These are phyloP conservation scores for Graptemys geographica DNA, from an alignment of 2,797 vertebrate genomes.

Conservation along the genomic window DNA sequence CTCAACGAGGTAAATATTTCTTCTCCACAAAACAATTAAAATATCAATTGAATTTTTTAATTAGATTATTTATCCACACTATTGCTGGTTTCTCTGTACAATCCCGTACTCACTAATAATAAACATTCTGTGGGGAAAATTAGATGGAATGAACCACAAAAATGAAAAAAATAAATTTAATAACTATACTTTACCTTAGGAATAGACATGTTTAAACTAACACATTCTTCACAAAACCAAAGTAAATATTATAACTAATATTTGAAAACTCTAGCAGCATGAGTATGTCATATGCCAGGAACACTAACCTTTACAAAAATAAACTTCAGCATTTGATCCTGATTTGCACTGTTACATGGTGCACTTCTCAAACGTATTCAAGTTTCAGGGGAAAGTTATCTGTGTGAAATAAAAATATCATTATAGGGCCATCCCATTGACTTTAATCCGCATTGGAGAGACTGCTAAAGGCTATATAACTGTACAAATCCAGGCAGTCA, in stretches of 20 bases:
- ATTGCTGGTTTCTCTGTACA: conserved; percentile 33
- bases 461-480: not conserved
- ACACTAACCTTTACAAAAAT: conserved; percentile 59
- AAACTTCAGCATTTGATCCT: conserved; percentile 32
- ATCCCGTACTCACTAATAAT: not conserved
- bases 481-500: not conserved
- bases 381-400: not conserved
- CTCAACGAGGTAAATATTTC: conserved; percentile 20
- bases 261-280: conserved; percentile 36
- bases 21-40: conserved; percentile 33
- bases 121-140: conserved; percentile 38
- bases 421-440: not conserved
- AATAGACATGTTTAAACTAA: conserved; percentile 55
- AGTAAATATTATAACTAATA: conserved; percentile 59
- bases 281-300: conserved; percentile 28
- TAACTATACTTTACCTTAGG: conserved; percentile 51
- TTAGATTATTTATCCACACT: not conserved
- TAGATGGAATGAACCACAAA: conserved; percentile 37
- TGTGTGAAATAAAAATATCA: not conserved
- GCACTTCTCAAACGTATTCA: not conserved
- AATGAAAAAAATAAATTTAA: conserved; percentile 32
- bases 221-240: conserved; percentile 58
- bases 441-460: not conserved
- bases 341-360: not conserved
- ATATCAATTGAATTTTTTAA: conserved; percentile 1